A percentile compares a stretch with the other conserved stretches of the same genome.
Evolutionary conservation across 2,113 vertebrate genomes (phyloP).

Genomic region (Actinemys pallida): DNA sequence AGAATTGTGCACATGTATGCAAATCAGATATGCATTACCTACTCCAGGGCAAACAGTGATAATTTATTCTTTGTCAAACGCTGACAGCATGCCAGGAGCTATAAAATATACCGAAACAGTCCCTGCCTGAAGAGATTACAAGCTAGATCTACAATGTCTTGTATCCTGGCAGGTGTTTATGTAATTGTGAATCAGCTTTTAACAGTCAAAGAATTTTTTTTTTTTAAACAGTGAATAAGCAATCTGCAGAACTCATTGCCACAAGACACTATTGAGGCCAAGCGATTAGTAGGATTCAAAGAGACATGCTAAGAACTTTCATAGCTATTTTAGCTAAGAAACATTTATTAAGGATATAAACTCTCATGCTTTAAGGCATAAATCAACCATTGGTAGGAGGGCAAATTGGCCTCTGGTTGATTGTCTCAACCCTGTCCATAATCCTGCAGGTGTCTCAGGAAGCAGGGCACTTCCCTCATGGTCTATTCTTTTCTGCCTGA

Average conservation of each 20-base stretch:
- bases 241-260: not conserved
- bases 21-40: not conserved
- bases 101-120: not conserved
- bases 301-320: not conserved
- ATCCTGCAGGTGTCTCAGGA: not conserved
- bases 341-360: not conserved
- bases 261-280: not conserved
- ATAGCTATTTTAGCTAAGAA: not conserved
- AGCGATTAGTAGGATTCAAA: not conserved
- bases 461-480: not conserved
- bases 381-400: fast-evolving
- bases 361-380: not conserved
- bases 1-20: not conserved
- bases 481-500: not conserved
- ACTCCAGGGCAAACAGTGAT: not conserved
- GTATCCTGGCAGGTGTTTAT: not conserved
- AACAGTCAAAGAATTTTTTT: not conserved
- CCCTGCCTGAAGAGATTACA: not conserved
- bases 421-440: not conserved
- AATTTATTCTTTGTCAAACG: not conserved
- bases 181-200: not conserved
- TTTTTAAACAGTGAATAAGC: not conserved
- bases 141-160: not conserved
- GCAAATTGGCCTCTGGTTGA: not conserved
- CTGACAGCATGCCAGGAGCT: not conserved